Percentiles rank a stretch among this genome's conserved stretches.
Evolutionary conservation across 2,888 invertebrate species (phyloP).

Genomic region (Eilema sororculum): DNA sequence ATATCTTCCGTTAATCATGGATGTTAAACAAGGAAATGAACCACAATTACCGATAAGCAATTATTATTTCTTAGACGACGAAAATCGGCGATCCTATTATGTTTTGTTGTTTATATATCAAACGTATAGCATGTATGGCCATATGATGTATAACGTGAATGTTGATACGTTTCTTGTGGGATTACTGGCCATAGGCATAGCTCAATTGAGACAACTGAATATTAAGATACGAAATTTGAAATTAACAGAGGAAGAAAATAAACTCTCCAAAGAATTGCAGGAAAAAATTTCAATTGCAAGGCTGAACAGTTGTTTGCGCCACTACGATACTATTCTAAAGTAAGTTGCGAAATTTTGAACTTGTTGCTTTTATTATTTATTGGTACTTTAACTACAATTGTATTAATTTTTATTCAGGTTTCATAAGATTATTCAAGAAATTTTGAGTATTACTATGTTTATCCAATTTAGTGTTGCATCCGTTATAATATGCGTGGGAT

Average conservation of each 20-base stretch:
- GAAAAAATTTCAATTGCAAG: constrained; percentile 42
- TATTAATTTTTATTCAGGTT: constrained; percentile 61
- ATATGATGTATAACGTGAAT: constrained; percentile 73
- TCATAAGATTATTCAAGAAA: constrained; percentile 60
- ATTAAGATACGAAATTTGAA: constrained; percentile 61
- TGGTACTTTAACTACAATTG: neutral
- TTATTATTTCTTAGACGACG: constrained; percentile 73
- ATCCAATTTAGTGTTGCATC: constrained; percentile 70
- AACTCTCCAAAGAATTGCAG: constrained; percentile 25
- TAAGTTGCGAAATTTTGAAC: constrained; percentile 44
- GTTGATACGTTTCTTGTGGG: constrained; percentile 72
- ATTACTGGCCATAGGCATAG: constrained; percentile 62
- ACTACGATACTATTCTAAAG: constrained; percentile 68
- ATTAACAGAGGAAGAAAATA: constrained; percentile 38
- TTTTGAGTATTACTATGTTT: constrained; percentile 66
- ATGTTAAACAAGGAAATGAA: constrained; percentile 56
- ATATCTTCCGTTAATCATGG: constrained; percentile 57
- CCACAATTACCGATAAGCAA: constrained; percentile 71
- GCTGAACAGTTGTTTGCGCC: constrained; percentile 58
- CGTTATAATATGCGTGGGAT: constrained; percentile 68
- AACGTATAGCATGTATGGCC: constrained; percentile 69
- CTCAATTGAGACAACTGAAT: constrained; percentile 66
- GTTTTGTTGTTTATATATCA: constrained; percentile 68
- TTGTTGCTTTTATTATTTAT: neutral
- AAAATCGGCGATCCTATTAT: constrained; percentile 62